Base-by-base conservation (phyloP, 37 sponge, comb jelly and placozoan species). In the Mnemiopsis leidyi region DNA sequence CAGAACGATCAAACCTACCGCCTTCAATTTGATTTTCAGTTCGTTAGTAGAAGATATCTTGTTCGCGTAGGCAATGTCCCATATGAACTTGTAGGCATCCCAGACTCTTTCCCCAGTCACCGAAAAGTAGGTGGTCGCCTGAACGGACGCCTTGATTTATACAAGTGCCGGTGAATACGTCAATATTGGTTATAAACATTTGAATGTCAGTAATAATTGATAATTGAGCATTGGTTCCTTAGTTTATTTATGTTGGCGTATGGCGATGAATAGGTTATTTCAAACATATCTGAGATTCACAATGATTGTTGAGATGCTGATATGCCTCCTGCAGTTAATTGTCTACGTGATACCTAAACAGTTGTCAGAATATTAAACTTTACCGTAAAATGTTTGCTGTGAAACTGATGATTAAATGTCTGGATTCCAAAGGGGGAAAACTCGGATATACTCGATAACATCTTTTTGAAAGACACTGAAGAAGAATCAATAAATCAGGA, bases 61-160 rank as follows among this genome's bases (percentile, higher is more conserved):
- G 20, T 71, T n/a, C 3, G 75, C 75, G 20, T 71, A 71, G 20
- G 5, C 75, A 5, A 71, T 71, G 75, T 71, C 30, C 30, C 7
- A 29, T n/a, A 71, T n/a, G 30, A 71, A 71, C 75, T 71, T 28
- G n/a, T 71, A 71, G 3, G 75, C 75, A 5, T 71, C 75, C 75
- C 75, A 71, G 5, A 71, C 75, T 71, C 75, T 71, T n/a, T n/a
- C 25, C 20, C n/a, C 75, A 7, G 75, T 71, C 5, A 71, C 75
- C 30, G 5, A 23, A 18, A 28, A n/a, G 30, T 71, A 71, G 25
- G 75, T 71, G 5, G 25, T 23, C 21, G 75, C 75, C 75, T 71
- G 75, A 2, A n/a, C n/a, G n/a, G n/a, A n/a, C n/a, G n/a, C n/a
- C n/a, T n/a, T n/a, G n/a, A n/a, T n/a, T n/a, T n/a, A n/a, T n/a